These are phyloP conservation scores for Oostethus manadensis DNA, from an alignment of 2,113 vertebrate genomes.

Conservation along the genomic window DNA sequence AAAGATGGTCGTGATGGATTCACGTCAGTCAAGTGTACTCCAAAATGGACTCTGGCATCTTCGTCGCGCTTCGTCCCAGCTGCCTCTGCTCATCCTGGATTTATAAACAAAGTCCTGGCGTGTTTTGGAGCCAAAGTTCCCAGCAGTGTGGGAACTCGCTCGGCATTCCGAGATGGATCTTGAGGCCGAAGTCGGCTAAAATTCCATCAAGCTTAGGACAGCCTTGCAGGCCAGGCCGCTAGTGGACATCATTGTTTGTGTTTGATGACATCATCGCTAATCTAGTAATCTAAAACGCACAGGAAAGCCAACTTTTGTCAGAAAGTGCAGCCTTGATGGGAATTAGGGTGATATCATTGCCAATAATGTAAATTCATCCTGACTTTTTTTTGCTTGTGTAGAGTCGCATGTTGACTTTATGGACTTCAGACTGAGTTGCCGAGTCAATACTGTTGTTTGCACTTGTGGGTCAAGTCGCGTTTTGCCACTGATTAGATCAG, in stretches of 20 bases:
- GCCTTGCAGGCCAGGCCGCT: not conserved
- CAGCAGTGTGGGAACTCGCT: not conserved
- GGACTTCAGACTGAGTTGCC: not conserved
- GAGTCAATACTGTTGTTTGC: not conserved
- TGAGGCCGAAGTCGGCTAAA: not conserved
- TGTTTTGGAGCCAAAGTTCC: too few species aligned
- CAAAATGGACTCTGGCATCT: too few species aligned
- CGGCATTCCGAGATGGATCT: conserved; percentile 1
- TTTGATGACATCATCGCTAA: conserved; percentile 1
- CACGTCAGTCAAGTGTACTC: too few species aligned
- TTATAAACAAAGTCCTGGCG: too few species aligned
- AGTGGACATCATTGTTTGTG: conserved; percentile 3
- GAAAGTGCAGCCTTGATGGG: not conserved
- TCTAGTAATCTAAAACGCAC: not conserved
- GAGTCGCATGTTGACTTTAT: not conserved
- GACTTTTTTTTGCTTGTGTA: too few species aligned
- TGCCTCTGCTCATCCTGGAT: too few species aligned
- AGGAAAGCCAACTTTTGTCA: not conserved
- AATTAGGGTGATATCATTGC: not conserved
- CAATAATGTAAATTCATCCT: too few species aligned
- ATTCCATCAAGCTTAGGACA: conserved; percentile 7
- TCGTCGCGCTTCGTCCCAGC: too few species aligned
- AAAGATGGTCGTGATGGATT: too few species aligned
- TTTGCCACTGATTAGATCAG: not conserved
- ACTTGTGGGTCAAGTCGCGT: not conserved